These are phyloP conservation scores for Drosophila littoralis DNA, from an alignment of 1,140 invertebrate species.

Conservation along the genomic window DNA sequence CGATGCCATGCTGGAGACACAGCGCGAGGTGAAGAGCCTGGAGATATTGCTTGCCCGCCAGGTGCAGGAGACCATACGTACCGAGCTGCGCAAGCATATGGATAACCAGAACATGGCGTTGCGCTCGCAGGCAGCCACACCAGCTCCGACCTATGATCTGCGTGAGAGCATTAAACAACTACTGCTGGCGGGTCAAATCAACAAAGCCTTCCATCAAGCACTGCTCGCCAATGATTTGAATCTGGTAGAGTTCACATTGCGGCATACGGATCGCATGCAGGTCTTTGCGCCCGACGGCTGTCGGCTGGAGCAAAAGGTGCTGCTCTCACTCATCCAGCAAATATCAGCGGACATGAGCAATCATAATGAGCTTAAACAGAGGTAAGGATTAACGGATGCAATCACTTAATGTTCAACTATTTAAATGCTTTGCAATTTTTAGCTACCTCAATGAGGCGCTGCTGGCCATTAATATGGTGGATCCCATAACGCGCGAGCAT, in stretches of 20 bases:
- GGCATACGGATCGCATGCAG: slow-evolving; percentile 90
- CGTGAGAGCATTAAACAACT: slow-evolving; percentile 90
- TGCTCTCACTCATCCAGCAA: slow-evolving; percentile 96
- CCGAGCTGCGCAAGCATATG: slow-evolving; percentile 86
- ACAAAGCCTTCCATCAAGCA: slow-evolving; percentile 95
- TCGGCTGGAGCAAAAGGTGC: slow-evolving; percentile 92
- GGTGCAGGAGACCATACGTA: slow-evolving; percentile 74
- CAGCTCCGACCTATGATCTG: slow-evolving; percentile 87
- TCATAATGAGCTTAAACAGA: slow-evolving; percentile 94
- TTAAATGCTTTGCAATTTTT: slow-evolving; percentile 49
- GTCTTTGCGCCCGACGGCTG: slow-evolving; percentile 90
- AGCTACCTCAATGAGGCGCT: slow-evolving; percentile 96
- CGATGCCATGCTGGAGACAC: slow-evolving; percentile 75
- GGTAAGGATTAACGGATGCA: slow-evolving; percentile 85
- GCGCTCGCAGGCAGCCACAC: slow-evolving; percentile 89
- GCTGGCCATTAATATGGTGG: slow-evolving; percentile 90
- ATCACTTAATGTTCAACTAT: background rate
- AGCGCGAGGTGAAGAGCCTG: slow-evolving; percentile 77
- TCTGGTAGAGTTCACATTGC: slow-evolving; percentile 93
- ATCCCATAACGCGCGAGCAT: slow-evolving; percentile 92
- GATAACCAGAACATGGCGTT: slow-evolving; percentile 87
- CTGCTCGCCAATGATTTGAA: slow-evolving; percentile 93
- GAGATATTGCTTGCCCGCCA: slow-evolving; percentile 76
- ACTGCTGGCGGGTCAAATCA: slow-evolving; percentile 90
- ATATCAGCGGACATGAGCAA: slow-evolving; percentile 93